phyloP scores from a whole-genome alignment of 2,888 invertebrate genomes.

The Icerya purchasi region DNA sequence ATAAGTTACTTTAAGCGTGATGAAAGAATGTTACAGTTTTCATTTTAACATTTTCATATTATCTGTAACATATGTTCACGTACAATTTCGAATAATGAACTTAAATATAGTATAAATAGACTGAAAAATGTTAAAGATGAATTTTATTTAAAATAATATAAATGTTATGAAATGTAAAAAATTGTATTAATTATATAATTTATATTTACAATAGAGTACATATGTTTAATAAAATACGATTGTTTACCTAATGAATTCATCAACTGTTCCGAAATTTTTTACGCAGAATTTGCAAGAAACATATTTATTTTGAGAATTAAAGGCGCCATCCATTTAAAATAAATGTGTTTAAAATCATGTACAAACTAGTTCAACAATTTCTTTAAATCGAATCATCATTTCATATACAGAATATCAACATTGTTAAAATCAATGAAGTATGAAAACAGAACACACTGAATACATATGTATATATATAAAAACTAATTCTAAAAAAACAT shows the following conservation, averaged over 20 bases:
- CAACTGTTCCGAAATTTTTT: not conserved
- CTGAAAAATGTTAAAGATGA: not conserved
- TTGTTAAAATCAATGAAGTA: not conserved
- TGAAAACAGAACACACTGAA: too few species aligned
- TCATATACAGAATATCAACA: not conserved
- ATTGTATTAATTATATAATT: too few species aligned
- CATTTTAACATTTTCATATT: too few species aligned
- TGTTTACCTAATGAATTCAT: not conserved
- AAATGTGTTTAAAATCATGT: not conserved
- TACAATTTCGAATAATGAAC: not conserved
- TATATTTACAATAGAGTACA: too few species aligned
- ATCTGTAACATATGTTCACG: not conserved
- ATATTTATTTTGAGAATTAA: not conserved
- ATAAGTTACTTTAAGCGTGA: too few species aligned
- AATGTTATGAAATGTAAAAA: not conserved
- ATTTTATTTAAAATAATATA: not conserved
- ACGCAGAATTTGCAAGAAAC: not conserved
- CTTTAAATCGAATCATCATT: not conserved
- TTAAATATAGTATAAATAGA: not conserved
- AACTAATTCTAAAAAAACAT: not conserved
- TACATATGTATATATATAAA: too few species aligned
- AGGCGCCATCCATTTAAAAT: not conserved
- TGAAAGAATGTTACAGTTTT: too few species aligned
- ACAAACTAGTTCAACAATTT: not conserved
- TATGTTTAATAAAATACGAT: not conserved